Conservation (phyloP, 2,113 vertebrate genomes). For the Toxotes chatareus region DNA sequence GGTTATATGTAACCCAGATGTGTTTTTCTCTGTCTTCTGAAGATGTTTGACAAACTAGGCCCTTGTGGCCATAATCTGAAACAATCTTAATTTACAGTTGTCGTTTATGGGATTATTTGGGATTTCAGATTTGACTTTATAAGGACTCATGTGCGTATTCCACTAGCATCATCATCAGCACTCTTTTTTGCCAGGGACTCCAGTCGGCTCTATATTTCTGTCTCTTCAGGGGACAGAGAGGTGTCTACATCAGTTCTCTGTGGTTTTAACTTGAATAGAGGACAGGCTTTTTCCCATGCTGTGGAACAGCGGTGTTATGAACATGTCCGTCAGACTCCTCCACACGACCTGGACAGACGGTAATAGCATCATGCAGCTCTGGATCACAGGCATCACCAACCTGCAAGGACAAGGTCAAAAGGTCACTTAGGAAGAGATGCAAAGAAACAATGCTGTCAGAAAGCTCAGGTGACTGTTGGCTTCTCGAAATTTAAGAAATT, state of each 20-base stretch:
- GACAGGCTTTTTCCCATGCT: constrained; percentile 89
- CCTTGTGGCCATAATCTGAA: not conserved
- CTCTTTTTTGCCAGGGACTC: not conserved
- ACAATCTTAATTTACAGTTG: not conserved
- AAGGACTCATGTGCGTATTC: constrained; percentile 16
- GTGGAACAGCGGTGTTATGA: constrained; percentile 85
- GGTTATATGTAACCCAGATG: too few species aligned
- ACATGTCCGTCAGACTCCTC: constrained; percentile 87
- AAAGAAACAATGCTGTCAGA: not conserved
- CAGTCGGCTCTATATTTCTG: not conserved
- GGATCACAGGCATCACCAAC: constrained; percentile 92
- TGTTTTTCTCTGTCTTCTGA: too few species aligned
- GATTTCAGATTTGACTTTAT: constrained; percentile 13
- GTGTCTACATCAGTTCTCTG: constrained; percentile 49
- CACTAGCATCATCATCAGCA: not conserved
- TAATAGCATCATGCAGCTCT: constrained; percentile 88
- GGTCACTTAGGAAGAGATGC: too few species aligned
- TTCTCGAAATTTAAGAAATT: not conserved
- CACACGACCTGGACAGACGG: constrained; percentile 89
- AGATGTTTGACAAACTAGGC: too few species aligned
- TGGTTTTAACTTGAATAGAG: constrained; percentile 75
- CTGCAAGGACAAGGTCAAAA: constrained; percentile 71
- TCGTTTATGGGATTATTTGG: not conserved
- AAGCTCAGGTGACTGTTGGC: not conserved
- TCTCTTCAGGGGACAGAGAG: not conserved